Conservation (phyloP, 2,888 invertebrate species). For the Xestoiulus laeticollis region DNA sequence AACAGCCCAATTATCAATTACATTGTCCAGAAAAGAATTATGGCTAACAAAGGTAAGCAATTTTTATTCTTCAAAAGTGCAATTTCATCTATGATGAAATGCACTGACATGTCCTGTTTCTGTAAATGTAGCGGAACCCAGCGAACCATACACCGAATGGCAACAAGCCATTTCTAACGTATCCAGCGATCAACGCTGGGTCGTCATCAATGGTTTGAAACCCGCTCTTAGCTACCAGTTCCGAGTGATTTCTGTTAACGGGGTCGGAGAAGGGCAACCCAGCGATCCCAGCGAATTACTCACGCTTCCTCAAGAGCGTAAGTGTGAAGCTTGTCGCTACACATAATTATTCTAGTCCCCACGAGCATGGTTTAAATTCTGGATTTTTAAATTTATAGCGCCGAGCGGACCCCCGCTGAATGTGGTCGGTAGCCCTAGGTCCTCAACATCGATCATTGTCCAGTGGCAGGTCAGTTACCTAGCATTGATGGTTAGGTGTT, state of each 20-base stretch:
- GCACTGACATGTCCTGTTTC: slow-evolving; percentile 59
- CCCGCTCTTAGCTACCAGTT: slow-evolving; percentile 97
- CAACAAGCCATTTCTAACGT: slow-evolving; percentile 87
- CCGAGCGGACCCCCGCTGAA: slow-evolving; percentile 96
- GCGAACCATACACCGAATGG: slow-evolving; percentile 87
- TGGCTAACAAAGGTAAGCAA: slow-evolving; percentile 80
- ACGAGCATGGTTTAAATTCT: not conserved
- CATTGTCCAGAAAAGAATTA: slow-evolving; percentile 88
- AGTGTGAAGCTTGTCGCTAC: slow-evolving; percentile 61
- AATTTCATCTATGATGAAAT: not conserved
- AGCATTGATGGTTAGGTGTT: not conserved
- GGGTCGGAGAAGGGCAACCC: slow-evolving; percentile 92
- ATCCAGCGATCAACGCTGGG: slow-evolving; percentile 80
- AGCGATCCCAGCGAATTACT: slow-evolving; percentile 90
- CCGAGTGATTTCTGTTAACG: slow-evolving; percentile 94
- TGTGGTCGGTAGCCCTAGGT: slow-evolving; percentile 92
- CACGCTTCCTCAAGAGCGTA: slow-evolving; percentile 95
- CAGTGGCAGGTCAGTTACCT: slow-evolving; percentile 77
- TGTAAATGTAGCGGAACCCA: slow-evolving; percentile 73
- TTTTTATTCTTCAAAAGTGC: not conserved
- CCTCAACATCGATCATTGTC: slow-evolving; percentile 93
- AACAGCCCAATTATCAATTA: slow-evolving; percentile 94
- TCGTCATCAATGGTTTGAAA: slow-evolving; percentile 83
- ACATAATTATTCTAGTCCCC: not conserved
- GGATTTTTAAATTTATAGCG: slow-evolving; percentile 69